These are phyloP conservation scores for Pammene aurita DNA, from an alignment of 2,888 invertebrate species.

Conservation along the genomic window DNA sequence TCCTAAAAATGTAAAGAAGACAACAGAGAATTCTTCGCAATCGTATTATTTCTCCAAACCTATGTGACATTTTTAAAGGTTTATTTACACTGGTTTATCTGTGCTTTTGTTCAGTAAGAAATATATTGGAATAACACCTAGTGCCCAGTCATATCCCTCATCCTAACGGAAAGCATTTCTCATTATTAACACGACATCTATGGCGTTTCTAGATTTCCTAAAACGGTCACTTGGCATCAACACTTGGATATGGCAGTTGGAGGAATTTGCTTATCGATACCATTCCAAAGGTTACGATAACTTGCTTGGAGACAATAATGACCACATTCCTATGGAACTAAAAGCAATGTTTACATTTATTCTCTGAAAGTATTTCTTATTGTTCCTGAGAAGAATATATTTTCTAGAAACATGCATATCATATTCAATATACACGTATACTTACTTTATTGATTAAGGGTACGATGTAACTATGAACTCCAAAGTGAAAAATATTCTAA, in stretches of 20 bases:
- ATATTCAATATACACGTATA: too few species aligned
- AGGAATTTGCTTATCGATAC: conserved; percentile 25
- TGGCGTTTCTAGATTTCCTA: conserved; percentile 36
- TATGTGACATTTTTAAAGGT: neutral
- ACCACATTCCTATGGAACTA: conserved; percentile 2
- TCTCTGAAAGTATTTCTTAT: neutral
- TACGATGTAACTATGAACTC: too few species aligned
- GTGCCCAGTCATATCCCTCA: conserved; percentile 43
- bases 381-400: too few species aligned
- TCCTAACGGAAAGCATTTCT: conserved; percentile 52
- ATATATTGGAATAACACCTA: conserved; percentile 6
- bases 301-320: conserved; percentile 11
- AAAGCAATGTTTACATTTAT: neutral
- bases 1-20: too few species aligned
- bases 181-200: conserved; percentile 52
- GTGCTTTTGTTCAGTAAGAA: neutral
- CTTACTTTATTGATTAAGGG: too few species aligned
- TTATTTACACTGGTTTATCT: neutral
- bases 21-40: too few species aligned
- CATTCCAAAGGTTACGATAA: conserved; percentile 17
- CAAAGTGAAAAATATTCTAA: too few species aligned
- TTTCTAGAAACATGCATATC: too few species aligned
- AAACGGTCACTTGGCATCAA: conserved; percentile 19
- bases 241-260: conserved; percentile 3
- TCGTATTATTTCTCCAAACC: too few species aligned